Evolutionary conservation across 2,797 vertebrate genomes (phyloP), one percentile per base, ranked within the genome.

Genomic region (Sebastolobus altivelis): DNA sequence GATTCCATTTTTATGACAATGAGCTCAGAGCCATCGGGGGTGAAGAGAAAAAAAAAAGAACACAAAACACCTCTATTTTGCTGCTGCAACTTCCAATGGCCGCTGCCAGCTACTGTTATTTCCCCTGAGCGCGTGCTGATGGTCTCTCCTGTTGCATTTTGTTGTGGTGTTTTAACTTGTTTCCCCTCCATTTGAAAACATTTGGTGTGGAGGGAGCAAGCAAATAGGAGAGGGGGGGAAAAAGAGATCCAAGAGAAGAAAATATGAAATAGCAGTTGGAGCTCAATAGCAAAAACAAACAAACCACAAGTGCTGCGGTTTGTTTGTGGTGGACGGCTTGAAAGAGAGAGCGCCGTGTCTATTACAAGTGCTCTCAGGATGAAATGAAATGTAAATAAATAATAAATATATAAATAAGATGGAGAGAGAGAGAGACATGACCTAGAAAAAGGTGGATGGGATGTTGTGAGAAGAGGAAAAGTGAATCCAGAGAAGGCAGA

Each of bases 1-100:
- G 84, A 89, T 88, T 90, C 86, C 83, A 92, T 93, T 93, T 94
- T 92, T 91, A 93, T 92, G 92, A 92, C 92, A 90, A 95, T 91
- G 90, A 94, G 88, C 90, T 87, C 79, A 60, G 87, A 89, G 85
- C 85, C 79, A 82, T 86, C 11, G 27, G 81, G 80, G 90, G 85
- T 68, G 81, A 81, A 35, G 77, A 66, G 71, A 75, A 54, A 71
- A 79, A 61, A 63, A 70, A 80, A 84, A 90, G 87, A 93, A 90
- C 88, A 92, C 88, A 94, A 91, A 93, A 94, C 87, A 79, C 88
- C 82, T 90, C 90, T 86, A 92, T 93, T 93, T 88, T 81, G 79
- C 89, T 67, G 70, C 84, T 37, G 80, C 86, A 88, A 90, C 89
- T 91, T 93, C 87, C 93, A 92, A 82, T 76, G 86, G 81, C 82